Conservation (phyloP, 2,888 invertebrate species). For the Vanessa cardui region DNA sequence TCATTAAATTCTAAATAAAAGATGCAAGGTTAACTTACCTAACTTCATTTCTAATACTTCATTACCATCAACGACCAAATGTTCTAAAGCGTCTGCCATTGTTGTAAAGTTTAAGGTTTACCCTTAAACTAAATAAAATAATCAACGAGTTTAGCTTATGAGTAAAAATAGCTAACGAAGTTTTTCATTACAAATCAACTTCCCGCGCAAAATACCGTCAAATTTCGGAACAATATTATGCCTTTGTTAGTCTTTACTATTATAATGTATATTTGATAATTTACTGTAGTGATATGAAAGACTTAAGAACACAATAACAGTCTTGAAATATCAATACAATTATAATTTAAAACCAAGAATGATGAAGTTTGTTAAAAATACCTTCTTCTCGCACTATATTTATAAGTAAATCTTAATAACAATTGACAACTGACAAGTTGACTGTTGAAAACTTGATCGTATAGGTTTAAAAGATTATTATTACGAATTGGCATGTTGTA, state of each 20-base stretch:
- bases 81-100: slow-evolving; percentile 77
- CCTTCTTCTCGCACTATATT: background rate
- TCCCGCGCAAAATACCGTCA: slow-evolving; percentile 55
- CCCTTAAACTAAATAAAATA: background rate
- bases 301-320: background rate
- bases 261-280: background rate
- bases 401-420: background rate
- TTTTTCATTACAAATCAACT: slow-evolving; percentile 45
- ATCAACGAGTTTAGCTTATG: slow-evolving; percentile 1
- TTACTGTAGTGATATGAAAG: background rate
- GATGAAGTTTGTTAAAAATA: background rate
- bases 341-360: background rate
- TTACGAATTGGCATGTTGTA: background rate
- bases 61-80: slow-evolving; percentile 82
- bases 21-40: slow-evolving; percentile 55
- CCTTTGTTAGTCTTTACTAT: background rate
- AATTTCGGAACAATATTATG: slow-evolving; percentile 12
- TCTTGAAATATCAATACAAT: background rate
- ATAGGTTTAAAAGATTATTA: background rate
- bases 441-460: background rate
- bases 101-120: slow-evolving; percentile 38
- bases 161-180: slow-evolving; percentile 28
- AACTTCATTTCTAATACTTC: slow-evolving; percentile 82
- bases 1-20: background rate
- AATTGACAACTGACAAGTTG: slow-evolving; percentile 10